phyloP scores from a whole-genome alignment of 2,888 invertebrate genomes.

The Sphaerophoria taeniata region DNA sequence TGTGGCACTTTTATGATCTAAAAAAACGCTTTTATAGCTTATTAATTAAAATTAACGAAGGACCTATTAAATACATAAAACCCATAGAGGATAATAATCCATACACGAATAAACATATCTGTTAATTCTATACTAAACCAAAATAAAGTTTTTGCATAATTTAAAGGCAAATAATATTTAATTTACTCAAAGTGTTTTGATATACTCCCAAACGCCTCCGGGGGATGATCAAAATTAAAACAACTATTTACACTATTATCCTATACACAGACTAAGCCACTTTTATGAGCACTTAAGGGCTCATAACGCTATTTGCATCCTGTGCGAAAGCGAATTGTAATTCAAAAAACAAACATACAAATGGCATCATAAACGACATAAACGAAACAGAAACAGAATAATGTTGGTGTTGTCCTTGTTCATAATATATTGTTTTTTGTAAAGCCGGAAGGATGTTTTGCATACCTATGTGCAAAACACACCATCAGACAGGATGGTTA shows the following conservation, averaged over 20 bases:
- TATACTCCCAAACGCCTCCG: background rate
- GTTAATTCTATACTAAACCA: background rate
- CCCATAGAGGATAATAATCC: background rate
- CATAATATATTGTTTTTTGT: background rate
- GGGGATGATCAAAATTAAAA: background rate
- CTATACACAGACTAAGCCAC: background rate
- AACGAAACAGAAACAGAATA: background rate
- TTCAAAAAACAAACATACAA: slow-evolving; percentile 11
- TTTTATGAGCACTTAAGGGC: slow-evolving; percentile 13
- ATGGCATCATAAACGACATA: background rate
- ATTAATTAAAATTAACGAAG: slow-evolving; percentile 29
- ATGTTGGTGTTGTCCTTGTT: too few species aligned
- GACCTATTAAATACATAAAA: background rate
- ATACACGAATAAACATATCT: background rate
- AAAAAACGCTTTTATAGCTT: slow-evolving; percentile 5
- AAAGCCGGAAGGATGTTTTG: background rate
- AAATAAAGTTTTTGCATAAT: slow-evolving; percentile 4
- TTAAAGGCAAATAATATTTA: background rate
- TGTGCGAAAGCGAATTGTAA: slow-evolving; percentile 14
- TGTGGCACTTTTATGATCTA: too few species aligned
- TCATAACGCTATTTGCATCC: slow-evolving; percentile 10
- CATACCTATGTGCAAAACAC: background rate
- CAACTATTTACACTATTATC: background rate
- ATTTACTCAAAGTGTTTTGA: background rate
- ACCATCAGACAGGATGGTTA: slow-evolving; percentile 12